A percentile compares a stretch with the other conserved stretches of the same genome.
These are phyloP conservation scores for Drosophila putrida DNA, from an alignment of 2,888 invertebrate species.

Conservation along the genomic window DNA sequence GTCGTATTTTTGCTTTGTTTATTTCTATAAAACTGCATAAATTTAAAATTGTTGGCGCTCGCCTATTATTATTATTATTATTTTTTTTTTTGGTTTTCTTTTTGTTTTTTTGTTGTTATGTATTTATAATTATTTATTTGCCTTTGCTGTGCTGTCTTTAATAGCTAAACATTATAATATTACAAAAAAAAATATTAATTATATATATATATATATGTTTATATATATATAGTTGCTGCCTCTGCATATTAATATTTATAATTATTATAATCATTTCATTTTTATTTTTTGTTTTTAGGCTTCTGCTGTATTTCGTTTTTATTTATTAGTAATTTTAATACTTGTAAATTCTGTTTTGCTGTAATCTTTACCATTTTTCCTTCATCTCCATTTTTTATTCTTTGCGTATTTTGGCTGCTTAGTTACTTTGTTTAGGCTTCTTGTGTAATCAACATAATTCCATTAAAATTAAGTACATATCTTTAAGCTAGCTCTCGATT, in stretches of 20 bases:
- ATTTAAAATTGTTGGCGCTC: conserved; percentile 70
- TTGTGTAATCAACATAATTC: conserved; percentile 46
- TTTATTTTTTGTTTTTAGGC: conserved; percentile 12
- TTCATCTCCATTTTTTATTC: conserved; percentile 1
- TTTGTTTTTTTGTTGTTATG: conserved; percentile 21
- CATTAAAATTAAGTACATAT: conserved; percentile 60
- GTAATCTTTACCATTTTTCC: conserved; percentile 15
- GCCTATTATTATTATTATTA: too few species aligned
- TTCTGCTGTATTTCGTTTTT: conserved; percentile 5
- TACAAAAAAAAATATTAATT: conserved; percentile 41
- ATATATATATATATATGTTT: conserved; percentile 21
- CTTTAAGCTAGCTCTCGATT: conserved; percentile 64
- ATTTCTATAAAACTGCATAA: conserved; percentile 69
- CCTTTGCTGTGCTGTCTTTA: conserved; percentile 31
- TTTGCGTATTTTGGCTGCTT: conserved; percentile 60
- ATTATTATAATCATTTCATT: conserved; percentile 9
- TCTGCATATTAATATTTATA: conserved; percentile 15
- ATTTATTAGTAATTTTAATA: conserved; percentile 9
- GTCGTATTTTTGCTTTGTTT: conserved; percentile 47
- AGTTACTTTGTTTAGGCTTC: conserved; percentile 59
- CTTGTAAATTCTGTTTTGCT: conserved; percentile 34
- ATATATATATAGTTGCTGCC: conserved; percentile 22
- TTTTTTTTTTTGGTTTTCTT: conserved; percentile 16
- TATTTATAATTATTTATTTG: conserved; percentile 32
- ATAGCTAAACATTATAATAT: conserved; percentile 57